Evolutionary conservation across 53 echinoderm and acorn worm genomes (phyloP), one percentile per base, ranked within the genome.

Genomic region (Mesocentrotus franciscanus): DNA sequence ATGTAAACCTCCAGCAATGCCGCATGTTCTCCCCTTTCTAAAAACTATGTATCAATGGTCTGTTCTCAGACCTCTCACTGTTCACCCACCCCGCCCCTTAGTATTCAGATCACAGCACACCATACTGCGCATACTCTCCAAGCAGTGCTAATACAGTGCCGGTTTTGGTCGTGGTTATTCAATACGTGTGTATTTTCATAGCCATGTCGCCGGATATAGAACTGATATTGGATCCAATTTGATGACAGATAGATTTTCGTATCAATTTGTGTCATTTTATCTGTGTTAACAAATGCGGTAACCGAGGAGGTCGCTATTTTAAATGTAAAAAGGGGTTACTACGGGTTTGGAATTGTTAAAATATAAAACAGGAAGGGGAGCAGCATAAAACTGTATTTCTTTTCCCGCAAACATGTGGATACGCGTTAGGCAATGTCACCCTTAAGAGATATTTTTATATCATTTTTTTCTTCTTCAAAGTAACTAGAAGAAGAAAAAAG

Each of bases 161-260:
- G 57, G n/a, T 58, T 87, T 13, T 29, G 27, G 56, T 35, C 56
- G n/a, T 87, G 58, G 58, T 58, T 58, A 87, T 57, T 87, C 87
- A 87, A 58, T 57, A 87, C 87, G 4, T 17, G 87, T 57, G 87
- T 58, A 87, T 87, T 87, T 87, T 57, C 58, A 87, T 87, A 87
- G 87, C 87, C 2, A 58, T 87, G n/a, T 87, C 58, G 87, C 56
- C 58, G 58, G 87, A 87, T 84, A 87, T 87, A 87, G 87, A 87
- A 58, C 58, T 27, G 87, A 87, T 87, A 87, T 87, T 87, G 87
- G 87, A 87, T 87, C 57, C 27, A 26, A 20, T 58, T 11, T 35
- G 58, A 20, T 87, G 87, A 87, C 87, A 87, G 87, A 57, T 58
- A n/a, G 56, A 27, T 57, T 87, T 87, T 87, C 58, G 56, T 87